phyloP scores from a whole-genome alignment of 2,888 invertebrate genomes.

The Cheilosia vernalis region DNA sequence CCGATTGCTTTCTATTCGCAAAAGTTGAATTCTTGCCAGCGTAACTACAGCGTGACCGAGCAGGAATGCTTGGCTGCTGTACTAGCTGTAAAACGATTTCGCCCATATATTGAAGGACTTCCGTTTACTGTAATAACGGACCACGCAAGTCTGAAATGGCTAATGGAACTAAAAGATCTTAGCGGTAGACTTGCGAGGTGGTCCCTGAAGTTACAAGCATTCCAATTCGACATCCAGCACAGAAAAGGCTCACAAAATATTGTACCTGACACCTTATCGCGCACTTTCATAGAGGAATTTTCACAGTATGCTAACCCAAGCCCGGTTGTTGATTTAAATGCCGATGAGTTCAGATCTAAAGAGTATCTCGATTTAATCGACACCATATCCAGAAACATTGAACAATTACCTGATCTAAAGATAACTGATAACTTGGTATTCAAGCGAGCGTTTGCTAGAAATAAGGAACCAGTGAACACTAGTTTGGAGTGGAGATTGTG shows the following conservation, averaged over 20 bases:
- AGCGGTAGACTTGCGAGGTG: not conserved
- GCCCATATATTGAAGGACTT: not conserved
- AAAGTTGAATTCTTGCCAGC: too few species aligned
- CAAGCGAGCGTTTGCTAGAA: not conserved
- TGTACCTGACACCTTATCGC: constrained; percentile 12
- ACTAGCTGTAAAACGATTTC: not conserved
- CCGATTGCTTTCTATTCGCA: too few species aligned
- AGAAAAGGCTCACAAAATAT: constrained; percentile 17
- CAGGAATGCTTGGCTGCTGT: too few species aligned
- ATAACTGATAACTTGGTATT: too few species aligned
- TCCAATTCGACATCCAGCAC: constrained; percentile 22
- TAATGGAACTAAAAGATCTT: too few species aligned
- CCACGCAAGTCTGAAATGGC: too few species aligned
- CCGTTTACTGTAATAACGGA: not conserved
- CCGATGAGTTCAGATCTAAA: too few species aligned
- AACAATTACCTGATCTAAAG: too few species aligned
- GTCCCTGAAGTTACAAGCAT: constrained; percentile 2
- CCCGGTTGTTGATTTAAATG: too few species aligned
- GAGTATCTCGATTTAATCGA: not conserved
- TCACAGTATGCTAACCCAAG: too few species aligned
- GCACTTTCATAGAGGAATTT: not conserved
- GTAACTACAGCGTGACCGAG: too few species aligned
- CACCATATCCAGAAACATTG: not conserved
- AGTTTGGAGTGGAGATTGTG: constrained; percentile 22
- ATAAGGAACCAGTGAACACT: not conserved